Conservation (phyloP, 2,113 vertebrate species). For the Narcine bancroftii region DNA sequence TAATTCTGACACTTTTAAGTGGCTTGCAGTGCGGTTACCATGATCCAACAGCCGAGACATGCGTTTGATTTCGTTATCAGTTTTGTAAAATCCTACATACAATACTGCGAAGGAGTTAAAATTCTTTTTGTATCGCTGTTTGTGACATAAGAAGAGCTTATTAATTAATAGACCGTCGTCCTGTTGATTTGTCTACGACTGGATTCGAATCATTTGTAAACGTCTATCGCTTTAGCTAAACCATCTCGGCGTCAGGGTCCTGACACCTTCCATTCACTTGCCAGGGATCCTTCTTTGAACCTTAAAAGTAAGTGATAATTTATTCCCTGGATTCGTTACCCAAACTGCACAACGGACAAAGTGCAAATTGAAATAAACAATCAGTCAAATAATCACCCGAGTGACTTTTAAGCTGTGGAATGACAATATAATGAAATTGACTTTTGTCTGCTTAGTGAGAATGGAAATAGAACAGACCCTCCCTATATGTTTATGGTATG, state of each 20-base stretch:
- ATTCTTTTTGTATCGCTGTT: slow-evolving; percentile 4
- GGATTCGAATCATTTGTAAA: slow-evolving; percentile 5
- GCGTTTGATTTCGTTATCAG: slow-evolving; percentile 27
- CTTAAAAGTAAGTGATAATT: slow-evolving; percentile 47
- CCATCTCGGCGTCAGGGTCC: slow-evolving; percentile 42
- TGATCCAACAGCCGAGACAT: slow-evolving; percentile 1
- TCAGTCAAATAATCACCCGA: neutral
- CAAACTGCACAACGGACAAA: slow-evolving; percentile 49
- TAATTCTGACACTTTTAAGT: neutral
- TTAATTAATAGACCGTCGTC: slow-evolving; percentile 6
- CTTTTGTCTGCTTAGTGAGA: neutral
- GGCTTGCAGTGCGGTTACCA: neutral
- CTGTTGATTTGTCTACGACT: slow-evolving; percentile 23
- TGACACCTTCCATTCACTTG: slow-evolving; percentile 42
- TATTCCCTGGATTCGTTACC: slow-evolving; percentile 52
- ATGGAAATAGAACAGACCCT: slow-evolving; percentile 38
- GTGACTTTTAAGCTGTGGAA: neutral
- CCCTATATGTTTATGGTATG: slow-evolving; percentile 43
- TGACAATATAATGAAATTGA: neutral
- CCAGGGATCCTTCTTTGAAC: slow-evolving; percentile 47
- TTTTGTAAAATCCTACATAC: slow-evolving; percentile 21
- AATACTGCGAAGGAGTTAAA: slow-evolving; percentile 20
- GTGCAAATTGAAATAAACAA: slow-evolving; percentile 57
- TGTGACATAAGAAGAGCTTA: neutral
- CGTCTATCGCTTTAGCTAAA: neutral